Conservation (phyloP, 2,888 invertebrate genomes). For the Tachystola acroxantha region DNA sequence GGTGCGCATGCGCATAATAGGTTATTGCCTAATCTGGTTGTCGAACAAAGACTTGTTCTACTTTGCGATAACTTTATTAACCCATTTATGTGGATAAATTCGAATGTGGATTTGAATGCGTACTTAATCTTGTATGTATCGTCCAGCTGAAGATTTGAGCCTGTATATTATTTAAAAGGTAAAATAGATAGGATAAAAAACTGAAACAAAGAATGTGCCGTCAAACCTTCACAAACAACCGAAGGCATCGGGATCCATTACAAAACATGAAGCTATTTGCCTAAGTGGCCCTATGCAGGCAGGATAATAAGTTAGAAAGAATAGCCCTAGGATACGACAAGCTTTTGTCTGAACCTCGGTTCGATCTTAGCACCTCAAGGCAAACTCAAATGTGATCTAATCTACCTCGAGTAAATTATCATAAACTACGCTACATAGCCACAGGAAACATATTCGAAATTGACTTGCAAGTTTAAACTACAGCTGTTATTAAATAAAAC, state of each 20-base stretch:
- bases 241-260: slow-evolving; percentile 31
- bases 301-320: slow-evolving; percentile 48
- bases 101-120: too few relatives aligned
- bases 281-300: slow-evolving; percentile 41
- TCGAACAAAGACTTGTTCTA: slow-evolving; percentile 13
- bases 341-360: slow-evolving; percentile 33
- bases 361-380: slow-evolving; percentile 43
- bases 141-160: too few relatives aligned
- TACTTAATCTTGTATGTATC: too few relatives aligned
- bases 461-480: slow-evolving; percentile 9
- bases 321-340: slow-evolving; percentile 33
- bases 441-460: slow-evolving; percentile 3
- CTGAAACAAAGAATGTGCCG: too few relatives aligned
- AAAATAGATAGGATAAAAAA: too few relatives aligned
- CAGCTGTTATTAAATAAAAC: slow-evolving; percentile 11
- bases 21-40: slow-evolving; percentile 51
- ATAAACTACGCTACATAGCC: slow-evolving; percentile 23
- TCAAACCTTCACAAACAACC: slow-evolving; percentile 6
- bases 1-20: slow-evolving; percentile 20
- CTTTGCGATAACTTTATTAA: too few relatives aligned
- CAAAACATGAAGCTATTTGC: slow-evolving; percentile 47
- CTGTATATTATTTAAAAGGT: too few relatives aligned
- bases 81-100: too few relatives aligned
- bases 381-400: slow-evolving; percentile 38
- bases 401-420: slow-evolving; percentile 31